Evolutionary conservation across 2,113 vertebrate genomes (phyloP).

Genomic region (Erinaceus europaeus): DNA sequence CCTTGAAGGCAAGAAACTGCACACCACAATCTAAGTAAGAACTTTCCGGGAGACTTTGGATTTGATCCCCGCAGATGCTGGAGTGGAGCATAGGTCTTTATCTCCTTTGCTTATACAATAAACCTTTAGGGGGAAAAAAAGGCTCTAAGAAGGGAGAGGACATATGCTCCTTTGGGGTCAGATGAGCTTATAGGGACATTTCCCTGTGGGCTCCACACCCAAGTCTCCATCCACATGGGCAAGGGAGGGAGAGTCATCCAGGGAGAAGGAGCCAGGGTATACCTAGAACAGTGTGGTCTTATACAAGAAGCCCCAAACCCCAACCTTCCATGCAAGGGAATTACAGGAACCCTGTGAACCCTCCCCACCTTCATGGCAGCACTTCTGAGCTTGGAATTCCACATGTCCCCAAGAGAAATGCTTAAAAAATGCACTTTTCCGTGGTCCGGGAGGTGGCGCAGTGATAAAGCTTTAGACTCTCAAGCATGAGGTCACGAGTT

Average conservation of each 20-base stretch:
- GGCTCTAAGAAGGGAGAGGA: accelerated
- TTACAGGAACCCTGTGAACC: background rate
- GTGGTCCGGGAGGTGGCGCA: too few relatives aligned
- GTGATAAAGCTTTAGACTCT: too few relatives aligned
- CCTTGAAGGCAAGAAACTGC: background rate
- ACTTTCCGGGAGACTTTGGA: accelerated
- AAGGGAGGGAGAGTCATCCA: accelerated
- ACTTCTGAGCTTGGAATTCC: background rate
- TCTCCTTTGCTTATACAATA: too few relatives aligned
- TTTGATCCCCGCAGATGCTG: too few relatives aligned
- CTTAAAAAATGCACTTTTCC: background rate
- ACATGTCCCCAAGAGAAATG: background rate
- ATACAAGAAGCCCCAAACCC: background rate
- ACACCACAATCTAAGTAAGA: background rate
- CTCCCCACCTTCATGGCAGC: too few relatives aligned
- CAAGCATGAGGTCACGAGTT: too few relatives aligned
- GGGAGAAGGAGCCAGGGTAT: too few relatives aligned
- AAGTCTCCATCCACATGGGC: background rate
- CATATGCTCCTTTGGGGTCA: background rate
- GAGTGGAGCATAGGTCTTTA: too few relatives aligned
- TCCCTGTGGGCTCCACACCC: too few relatives aligned
- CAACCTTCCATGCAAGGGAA: background rate
- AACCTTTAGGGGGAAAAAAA: too few relatives aligned
- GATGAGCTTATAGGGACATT: too few relatives aligned
- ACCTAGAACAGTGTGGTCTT: too few relatives aligned